Base-by-base conservation (phyloP, 1,140 invertebrate species). In the Himalopsyche phryganea region DNA sequence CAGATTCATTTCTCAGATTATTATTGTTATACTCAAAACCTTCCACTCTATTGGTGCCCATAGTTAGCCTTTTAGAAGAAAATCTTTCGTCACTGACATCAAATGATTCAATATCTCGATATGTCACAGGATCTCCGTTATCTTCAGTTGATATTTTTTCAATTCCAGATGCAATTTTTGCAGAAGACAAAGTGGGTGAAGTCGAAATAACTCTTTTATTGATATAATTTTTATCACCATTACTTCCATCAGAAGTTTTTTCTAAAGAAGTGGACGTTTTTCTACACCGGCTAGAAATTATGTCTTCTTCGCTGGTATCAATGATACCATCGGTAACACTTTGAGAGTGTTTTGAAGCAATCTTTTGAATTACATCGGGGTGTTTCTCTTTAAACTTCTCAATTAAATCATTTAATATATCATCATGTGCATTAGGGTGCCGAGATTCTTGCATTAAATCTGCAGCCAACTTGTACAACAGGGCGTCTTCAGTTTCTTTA, bases 401-500 rank as follows among this genome's bases (percentile, higher is more conserved):
- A 32, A 76, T 20, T 15, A 73, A 61, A 44, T 51, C 40, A 54
- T 67, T 67, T 5, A 68, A 56, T 14, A 40, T 36, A 18, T 66
- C 51, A 14, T 69, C 57, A 19, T 58, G 48, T 20, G 65, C 58
- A 28, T 60, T 32, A 23, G 68, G 51, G 60, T 68, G 71, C 50
- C 73, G 65, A 20, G 23, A 63, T 66, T 74, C 68, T 50, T 66
- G 60, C 55, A 63, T 63, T 33, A 78, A 58, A 38, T 72, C 67
- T 28, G 72, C 69, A 41, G 71, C 68, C 4, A 77, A 40, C 45
- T 71, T 63, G 42, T 77, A 77, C 35, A 78, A 41, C 6, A 65
- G 6, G 57, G 57, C 50, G 42, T 72, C 68, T 14, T 72, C 67
- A 20, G 17, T 61, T 63, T 60, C 67, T 28, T 63, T 59, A 13